Percentiles rank a stretch among this genome's conserved stretches.
These are phyloP conservation scores for Pipistrellus kuhlii DNA, from an alignment of 2,797 vertebrate species.

Conservation along the genomic window DNA sequence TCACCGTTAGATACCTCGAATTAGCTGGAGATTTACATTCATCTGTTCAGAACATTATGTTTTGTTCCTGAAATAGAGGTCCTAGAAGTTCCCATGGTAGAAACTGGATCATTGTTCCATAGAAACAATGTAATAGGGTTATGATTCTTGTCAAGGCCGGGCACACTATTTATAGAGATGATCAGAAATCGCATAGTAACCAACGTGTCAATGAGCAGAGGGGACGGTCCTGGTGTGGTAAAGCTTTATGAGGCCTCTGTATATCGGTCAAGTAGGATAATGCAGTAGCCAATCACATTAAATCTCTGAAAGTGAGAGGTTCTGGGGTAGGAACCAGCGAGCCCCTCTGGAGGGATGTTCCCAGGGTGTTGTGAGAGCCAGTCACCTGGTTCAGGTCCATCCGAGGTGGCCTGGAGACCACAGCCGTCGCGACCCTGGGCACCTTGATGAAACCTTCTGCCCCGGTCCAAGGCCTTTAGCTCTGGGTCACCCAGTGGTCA, in stretches of 20 bases:
- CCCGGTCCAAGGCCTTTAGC: background rate
- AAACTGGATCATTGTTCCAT: background rate
- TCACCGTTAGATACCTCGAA: background rate
- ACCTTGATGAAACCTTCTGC: background rate
- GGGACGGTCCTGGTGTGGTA: background rate
- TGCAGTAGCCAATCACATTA: background rate
- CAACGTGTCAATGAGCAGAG: background rate
- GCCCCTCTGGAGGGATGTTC: fast-evolving
- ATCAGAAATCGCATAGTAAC: background rate
- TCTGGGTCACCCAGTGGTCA: background rate
- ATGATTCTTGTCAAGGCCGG: background rate
- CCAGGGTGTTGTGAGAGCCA: background rate
- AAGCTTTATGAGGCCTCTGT: background rate
- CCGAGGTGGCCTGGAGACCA: background rate
- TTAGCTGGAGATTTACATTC: background rate
- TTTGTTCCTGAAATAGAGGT: slow-evolving; percentile 13
- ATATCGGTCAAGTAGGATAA: background rate
- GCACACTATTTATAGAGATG: background rate
- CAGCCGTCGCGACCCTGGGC: background rate
- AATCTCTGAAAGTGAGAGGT: background rate
- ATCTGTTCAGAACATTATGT: background rate
- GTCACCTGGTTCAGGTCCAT: fast-evolving
- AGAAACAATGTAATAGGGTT: background rate
- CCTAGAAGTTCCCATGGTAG: background rate
- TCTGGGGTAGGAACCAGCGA: background rate